These are phyloP conservation scores for Cantharis lateralis DNA, from an alignment of 2,888 invertebrate species.

Conservation along the genomic window DNA sequence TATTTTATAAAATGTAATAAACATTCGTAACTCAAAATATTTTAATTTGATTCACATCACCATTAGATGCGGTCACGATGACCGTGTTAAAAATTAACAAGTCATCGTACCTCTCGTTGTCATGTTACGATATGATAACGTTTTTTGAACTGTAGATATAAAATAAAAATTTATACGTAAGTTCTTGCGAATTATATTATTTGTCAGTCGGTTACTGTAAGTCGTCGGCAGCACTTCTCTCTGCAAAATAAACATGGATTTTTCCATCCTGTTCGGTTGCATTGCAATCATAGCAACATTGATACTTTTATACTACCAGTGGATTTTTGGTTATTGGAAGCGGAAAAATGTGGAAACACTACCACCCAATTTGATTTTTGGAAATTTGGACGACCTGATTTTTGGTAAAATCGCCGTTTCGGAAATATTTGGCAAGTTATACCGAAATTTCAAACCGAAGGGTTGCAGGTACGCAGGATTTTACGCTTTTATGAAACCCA, in stretches of 20 bases:
- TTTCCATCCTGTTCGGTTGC: neutral
- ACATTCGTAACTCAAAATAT: no score
- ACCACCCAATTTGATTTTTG: neutral
- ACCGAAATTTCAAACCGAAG: neutral
- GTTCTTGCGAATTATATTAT: no score
- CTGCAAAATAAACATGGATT: neutral
- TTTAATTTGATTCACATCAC: no score
- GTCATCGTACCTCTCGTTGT: no score
- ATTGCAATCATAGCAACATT: neutral
- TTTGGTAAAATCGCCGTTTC: neutral
- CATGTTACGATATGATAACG: no score
- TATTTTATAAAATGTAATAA: no score
- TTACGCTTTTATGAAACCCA: neutral
- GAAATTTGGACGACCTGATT: neutral
- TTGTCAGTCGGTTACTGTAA: no score
- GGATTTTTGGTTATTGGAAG: neutral
- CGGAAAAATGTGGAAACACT: neutral
- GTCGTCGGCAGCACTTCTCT: no score
- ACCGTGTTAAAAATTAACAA: no score
- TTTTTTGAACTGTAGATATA: no score
- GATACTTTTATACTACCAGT: neutral
- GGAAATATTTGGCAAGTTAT: neutral
- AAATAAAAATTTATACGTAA: no score
- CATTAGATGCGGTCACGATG: no score
- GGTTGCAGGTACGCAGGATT: neutral